Percentiles rank a stretch among this genome's conserved stretches.
These are phyloP conservation scores for Sphaerodactylus townsendi DNA, from an alignment of 2,113 vertebrate species.

Conservation along the genomic window DNA sequence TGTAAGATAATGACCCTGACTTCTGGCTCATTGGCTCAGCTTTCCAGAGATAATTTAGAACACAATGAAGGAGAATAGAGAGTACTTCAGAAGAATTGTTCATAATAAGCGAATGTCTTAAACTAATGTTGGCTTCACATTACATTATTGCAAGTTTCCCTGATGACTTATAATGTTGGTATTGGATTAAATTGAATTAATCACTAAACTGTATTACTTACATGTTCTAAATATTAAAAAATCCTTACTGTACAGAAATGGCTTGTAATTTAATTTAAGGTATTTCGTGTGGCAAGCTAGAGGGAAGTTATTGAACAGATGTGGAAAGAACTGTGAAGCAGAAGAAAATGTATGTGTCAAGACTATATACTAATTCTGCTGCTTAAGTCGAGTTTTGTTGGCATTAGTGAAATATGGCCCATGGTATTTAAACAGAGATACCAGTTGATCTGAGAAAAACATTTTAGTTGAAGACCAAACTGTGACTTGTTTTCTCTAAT, in stretches of 20 bases:
- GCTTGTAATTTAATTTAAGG: background rate
- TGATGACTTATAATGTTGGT: background rate
- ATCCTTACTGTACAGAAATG: background rate
- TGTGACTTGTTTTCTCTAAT: too few species aligned
- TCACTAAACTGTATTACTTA: constrained; percentile 9
- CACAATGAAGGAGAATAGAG: constrained; percentile 37
- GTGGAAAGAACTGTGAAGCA: background rate
- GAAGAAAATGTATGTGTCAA: background rate
- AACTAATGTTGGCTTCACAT: constrained; percentile 4
- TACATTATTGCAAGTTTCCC: background rate
- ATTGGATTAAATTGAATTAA: background rate
- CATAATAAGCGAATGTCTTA: constrained; percentile 5
- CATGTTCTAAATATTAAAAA: background rate
- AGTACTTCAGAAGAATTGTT: constrained; percentile 21
- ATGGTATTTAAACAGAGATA: background rate
- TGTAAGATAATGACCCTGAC: constrained; percentile 50
- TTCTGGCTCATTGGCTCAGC: constrained; percentile 62
- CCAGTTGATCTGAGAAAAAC: too few species aligned
- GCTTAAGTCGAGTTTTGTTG: background rate
- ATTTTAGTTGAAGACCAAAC: too few species aligned
- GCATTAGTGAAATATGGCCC: background rate
- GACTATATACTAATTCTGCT: background rate
- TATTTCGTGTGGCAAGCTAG: background rate
- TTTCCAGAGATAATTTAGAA: constrained; percentile 44
- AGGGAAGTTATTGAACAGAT: constrained; percentile 10